These are phyloP conservation scores for Halictus ligatus DNA, from an alignment of 2,888 invertebrate genomes.

Conservation along the genomic window DNA sequence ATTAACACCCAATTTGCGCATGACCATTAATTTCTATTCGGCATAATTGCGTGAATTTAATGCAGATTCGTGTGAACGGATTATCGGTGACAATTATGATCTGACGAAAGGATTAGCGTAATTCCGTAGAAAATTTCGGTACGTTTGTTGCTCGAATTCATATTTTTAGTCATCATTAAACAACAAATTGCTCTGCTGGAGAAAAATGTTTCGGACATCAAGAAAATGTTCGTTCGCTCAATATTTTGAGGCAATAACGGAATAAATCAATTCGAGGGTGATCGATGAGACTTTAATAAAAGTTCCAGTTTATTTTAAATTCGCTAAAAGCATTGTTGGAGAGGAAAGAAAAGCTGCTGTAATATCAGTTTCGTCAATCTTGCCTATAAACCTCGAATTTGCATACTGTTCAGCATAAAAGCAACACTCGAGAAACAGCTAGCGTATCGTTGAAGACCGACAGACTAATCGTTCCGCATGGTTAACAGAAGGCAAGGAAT, in stretches of 20 bases:
- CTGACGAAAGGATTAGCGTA: not conserved
- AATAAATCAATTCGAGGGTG: too few species aligned
- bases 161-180: not conserved
- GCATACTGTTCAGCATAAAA: not conserved
- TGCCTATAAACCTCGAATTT: not conserved
- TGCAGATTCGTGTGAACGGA: conserved; percentile 29
- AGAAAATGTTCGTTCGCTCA: not conserved
- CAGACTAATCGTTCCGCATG: not conserved
- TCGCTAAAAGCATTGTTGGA: not conserved
- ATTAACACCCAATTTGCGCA: conserved; percentile 30
- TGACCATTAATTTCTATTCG: conserved; percentile 20
- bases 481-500: not conserved
- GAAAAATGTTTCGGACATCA: not conserved
- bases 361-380: not conserved
- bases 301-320: not conserved
- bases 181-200: not conserved
- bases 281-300: too few species aligned
- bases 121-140: not conserved
- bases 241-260: not conserved
- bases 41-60: conserved; percentile 39
- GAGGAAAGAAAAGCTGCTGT: not conserved
- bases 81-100: conserved; percentile 32
- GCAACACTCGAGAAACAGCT: not conserved
- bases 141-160: not conserved
- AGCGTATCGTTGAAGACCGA: not conserved